Percentiles rank a stretch among this genome's conserved stretches.
Evolutionary conservation across 2,797 vertebrate species (phyloP).

Genomic region (Pseudochirops cupreus): DNA sequence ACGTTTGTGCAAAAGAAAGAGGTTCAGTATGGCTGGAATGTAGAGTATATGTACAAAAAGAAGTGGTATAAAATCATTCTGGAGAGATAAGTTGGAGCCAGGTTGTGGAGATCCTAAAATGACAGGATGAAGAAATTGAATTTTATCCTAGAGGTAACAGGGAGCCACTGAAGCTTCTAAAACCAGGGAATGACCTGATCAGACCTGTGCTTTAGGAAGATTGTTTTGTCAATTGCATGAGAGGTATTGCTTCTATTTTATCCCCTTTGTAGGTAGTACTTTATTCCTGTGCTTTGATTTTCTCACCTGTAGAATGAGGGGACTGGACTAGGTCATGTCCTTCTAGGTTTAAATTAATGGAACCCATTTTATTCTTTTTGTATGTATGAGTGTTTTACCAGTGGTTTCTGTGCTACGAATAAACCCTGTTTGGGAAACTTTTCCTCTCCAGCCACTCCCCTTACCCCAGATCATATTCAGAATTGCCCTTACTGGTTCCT

Average conservation of each 20-base stretch:
- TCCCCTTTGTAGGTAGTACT: not conserved
- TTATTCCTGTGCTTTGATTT: not conserved
- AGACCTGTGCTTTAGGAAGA: no score
- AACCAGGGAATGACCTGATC: no score
- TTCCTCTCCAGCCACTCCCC: not conserved
- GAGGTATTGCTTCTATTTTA: not conserved
- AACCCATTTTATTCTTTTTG: not conserved
- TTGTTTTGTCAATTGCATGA: no score
- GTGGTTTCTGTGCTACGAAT: not conserved
- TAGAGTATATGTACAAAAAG: no score
- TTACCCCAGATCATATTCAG: not conserved
- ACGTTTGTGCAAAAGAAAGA: no score
- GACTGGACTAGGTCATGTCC: not conserved
- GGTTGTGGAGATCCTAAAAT: no score
- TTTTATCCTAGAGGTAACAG: no score
- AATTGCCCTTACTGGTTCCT: not conserved
- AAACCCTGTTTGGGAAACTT: not conserved
- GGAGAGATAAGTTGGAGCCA: no score
- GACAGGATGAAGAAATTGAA: no score
- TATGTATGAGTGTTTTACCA: not conserved
- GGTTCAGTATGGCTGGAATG: no score
- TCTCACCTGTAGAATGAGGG: not conserved
- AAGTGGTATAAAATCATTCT: no score
- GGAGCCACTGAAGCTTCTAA: no score
- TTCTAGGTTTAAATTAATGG: not conserved